Evolutionary conservation across 2,113 vertebrate species (phyloP).

Genomic region (Aepyceros melampus): DNA sequence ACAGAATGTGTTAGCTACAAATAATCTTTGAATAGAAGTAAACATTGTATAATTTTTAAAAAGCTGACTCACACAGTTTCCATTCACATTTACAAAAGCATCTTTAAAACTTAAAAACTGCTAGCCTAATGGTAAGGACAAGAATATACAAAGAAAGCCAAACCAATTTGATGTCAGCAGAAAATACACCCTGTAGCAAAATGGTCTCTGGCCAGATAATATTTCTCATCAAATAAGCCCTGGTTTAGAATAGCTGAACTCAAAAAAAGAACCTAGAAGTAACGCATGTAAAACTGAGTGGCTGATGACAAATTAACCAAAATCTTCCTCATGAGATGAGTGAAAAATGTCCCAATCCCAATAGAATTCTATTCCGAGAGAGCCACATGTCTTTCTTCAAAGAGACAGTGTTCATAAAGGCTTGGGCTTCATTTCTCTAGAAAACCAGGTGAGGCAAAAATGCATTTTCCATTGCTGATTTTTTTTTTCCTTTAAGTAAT

Average conservation of each 20-base stretch:
- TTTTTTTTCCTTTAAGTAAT: background rate
- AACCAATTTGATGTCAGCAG: background rate
- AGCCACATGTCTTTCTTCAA: background rate
- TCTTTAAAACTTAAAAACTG: constrained; percentile 8
- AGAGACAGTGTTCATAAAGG: background rate
- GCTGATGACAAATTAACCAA: background rate
- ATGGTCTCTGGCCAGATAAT: background rate
- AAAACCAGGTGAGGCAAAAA: background rate
- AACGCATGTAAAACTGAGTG: background rate
- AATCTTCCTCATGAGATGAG: background rate
- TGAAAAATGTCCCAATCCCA: background rate
- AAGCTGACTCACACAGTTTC: background rate
- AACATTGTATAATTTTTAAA: background rate
- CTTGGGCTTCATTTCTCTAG: background rate
- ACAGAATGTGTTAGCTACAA: background rate
- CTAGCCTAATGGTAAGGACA: background rate
- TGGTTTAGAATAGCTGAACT: background rate
- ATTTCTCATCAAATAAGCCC: background rate
- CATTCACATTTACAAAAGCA: background rate
- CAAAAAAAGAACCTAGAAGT: background rate
- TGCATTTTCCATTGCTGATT: background rate
- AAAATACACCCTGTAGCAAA: background rate
- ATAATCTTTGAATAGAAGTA: background rate
- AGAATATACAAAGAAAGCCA: background rate
- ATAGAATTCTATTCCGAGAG: background rate